These are phyloP conservation scores for Imbricaverruca yamaguchii DNA, from an alignment of 2,888 invertebrate genomes.

Conservation along the genomic window DNA sequence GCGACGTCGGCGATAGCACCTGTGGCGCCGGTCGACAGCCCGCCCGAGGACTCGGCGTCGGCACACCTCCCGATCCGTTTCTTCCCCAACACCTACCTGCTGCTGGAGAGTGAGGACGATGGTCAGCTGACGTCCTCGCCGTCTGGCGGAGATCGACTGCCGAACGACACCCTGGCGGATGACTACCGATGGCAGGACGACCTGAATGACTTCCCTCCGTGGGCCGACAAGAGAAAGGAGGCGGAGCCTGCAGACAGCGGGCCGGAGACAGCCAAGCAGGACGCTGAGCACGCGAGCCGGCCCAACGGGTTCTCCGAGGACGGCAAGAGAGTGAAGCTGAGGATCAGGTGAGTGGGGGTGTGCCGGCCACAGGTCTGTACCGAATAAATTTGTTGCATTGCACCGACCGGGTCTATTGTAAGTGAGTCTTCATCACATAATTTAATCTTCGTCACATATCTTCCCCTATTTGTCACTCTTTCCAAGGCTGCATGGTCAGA, in stretches of 20 bases:
- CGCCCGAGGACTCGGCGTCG: neutral
- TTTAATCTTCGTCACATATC: too few species aligned
- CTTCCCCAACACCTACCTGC: slow-evolving; percentile 2
- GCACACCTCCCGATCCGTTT: neutral
- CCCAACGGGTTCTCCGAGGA: neutral
- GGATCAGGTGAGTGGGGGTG: neutral
- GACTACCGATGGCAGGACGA: neutral
- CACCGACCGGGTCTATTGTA: too few species aligned
- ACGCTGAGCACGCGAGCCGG: neutral
- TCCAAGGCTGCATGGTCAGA: too few species aligned
- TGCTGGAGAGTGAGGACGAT: neutral
- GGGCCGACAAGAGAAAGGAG: neutral
- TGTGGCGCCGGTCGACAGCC: neutral
- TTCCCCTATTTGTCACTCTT: too few species aligned
- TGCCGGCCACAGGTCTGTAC: too few species aligned
- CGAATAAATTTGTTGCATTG: too few species aligned
- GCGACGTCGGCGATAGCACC: too few species aligned
- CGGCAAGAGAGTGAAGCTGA: neutral
- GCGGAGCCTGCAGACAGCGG: neutral
- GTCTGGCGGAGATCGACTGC: neutral
- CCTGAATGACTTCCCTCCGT: neutral
- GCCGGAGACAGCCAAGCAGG: neutral
- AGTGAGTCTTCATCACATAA: too few species aligned
- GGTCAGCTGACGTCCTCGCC: too few species aligned
- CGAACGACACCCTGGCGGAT: neutral